phyloP scores from a whole-genome alignment of 2,797 vertebrate genomes.

The Sebastes taczanowskii region DNA sequence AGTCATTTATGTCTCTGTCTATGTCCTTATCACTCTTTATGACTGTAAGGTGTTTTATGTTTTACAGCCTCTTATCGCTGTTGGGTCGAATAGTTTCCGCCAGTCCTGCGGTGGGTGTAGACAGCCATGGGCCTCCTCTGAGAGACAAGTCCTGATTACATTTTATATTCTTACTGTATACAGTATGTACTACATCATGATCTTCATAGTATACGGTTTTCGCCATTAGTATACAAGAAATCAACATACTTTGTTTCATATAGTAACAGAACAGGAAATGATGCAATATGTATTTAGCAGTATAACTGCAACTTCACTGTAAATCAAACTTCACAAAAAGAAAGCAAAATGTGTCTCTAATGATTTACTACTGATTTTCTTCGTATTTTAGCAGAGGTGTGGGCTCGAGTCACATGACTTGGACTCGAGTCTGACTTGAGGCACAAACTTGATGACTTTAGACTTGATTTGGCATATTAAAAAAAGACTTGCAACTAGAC shows the following conservation, averaged over 20 bases:
- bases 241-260: not conserved
- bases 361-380: not conserved
- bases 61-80: constrained; percentile 11
- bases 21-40: constrained; percentile 40
- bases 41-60: constrained; percentile 1
- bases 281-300: not conserved
- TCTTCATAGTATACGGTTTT: not conserved
- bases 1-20: constrained; percentile 20
- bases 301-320: not conserved
- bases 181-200: not conserved
- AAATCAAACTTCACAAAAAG: not conserved
- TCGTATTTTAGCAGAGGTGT: no score
- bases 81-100: not conserved
- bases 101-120: not conserved
- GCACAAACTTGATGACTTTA: no score
- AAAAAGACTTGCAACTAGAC: no score
- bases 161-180: not conserved
- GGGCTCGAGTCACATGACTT: no score
- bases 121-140: not conserved
- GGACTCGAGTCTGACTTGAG: no score
- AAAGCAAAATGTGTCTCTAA: not conserved
- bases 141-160: not conserved
- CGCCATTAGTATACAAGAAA: not conserved
- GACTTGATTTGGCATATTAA: no score
- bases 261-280: not conserved